A percentile compares a stretch with the other conserved stretches of the same genome.
phyloP scores from a whole-genome alignment of 2,797 vertebrate genomes.

The Onychomys arenicola region DNA sequence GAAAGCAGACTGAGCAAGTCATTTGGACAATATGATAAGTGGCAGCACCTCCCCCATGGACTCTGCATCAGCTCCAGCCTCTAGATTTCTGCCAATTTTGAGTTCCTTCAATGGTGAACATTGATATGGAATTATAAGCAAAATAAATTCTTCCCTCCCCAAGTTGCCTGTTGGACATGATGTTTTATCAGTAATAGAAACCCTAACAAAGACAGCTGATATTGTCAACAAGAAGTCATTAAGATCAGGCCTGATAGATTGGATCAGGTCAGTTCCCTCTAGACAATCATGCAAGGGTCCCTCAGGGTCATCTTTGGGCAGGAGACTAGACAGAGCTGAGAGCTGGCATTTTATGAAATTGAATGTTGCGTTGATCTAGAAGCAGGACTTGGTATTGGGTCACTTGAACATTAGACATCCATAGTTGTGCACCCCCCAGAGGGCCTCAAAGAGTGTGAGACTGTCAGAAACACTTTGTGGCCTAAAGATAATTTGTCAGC shows the following conservation, averaged over 20 bases:
- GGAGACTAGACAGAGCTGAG: neutral
- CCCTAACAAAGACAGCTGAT: neutral
- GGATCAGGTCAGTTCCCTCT: neutral
- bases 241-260: neutral
- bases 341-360: neutral
- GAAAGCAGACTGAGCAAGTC: no score
- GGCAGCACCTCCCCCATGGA: no score
- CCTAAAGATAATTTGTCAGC: neutral
- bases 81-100: no score
- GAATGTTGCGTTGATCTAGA: neutral
- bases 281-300: neutral
- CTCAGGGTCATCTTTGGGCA: neutral
- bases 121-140: neutral
- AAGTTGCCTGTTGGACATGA: no score
- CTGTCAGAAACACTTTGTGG: neutral
- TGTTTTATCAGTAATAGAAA: no score
- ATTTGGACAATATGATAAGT: no score
- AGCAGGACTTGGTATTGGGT: neutral
- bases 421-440: no score
- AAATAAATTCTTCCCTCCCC: no score
- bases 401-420: neutral
- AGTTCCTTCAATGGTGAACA: no score
- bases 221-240: neutral
- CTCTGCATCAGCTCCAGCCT: no score
- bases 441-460: neutral